A percentile compares a stretch with the other conserved stretches of the same genome.
Evolutionary conservation across 2,797 vertebrate genomes (phyloP).

Genomic region (Lutjanus campechanus): DNA sequence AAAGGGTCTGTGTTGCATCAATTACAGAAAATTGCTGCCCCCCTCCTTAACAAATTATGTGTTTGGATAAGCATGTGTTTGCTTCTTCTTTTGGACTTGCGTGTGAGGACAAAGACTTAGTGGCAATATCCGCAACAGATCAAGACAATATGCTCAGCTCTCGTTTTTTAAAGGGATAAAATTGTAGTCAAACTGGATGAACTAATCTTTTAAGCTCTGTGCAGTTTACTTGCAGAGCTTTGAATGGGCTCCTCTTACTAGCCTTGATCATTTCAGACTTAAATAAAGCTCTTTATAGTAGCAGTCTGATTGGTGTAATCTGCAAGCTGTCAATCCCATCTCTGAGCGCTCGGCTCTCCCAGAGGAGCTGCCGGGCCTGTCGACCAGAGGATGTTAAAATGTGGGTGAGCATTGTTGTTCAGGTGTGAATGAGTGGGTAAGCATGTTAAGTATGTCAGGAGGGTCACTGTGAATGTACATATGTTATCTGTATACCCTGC

Average conservation of each 20-base stretch:
- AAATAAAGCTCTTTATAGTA: constrained; percentile 83
- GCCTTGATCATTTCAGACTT: constrained; percentile 82
- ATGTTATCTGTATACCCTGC: constrained; percentile 19
- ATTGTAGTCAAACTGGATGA: constrained; percentile 76
- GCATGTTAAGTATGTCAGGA: constrained; percentile 48
- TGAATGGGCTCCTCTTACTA: constrained; percentile 77
- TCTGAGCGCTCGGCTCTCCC: constrained; percentile 59
- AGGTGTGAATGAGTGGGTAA: constrained; percentile 64
- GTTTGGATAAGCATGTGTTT: constrained; percentile 63
- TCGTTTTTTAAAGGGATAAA: constrained; percentile 74
- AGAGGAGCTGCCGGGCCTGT: constrained; percentile 49
- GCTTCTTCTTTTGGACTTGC: constrained; percentile 69
- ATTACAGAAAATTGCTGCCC: constrained; percentile 70
- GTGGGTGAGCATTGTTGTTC: constrained; percentile 60
- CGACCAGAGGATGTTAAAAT: constrained; percentile 44
- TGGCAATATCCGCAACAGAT: constrained; percentile 67
- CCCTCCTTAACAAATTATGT: constrained; percentile 44
- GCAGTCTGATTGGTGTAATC: constrained; percentile 81
- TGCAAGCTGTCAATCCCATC: constrained; percentile 81
- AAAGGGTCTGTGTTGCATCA: constrained; percentile 73
- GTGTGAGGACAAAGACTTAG: constrained; percentile 63
- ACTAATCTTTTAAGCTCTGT: constrained; percentile 80
- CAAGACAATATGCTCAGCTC: constrained; percentile 71
- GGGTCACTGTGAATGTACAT: constrained; percentile 26
- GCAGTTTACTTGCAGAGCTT: constrained; percentile 77